Evolutionary conservation across 2,888 invertebrate genomes (phyloP).

Genomic region (Monopis laevigella): DNA sequence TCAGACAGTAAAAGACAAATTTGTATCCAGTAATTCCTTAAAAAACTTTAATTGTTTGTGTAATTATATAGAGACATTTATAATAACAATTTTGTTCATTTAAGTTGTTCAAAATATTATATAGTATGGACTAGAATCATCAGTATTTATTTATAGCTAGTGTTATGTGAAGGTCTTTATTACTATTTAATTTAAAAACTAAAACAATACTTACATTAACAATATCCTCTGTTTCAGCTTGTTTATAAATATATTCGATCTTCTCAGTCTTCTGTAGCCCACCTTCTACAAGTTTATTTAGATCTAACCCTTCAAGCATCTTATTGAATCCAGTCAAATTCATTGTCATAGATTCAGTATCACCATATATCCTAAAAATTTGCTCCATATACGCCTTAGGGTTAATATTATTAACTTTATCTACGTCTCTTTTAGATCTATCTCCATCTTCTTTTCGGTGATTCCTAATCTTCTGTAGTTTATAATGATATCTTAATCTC

Average conservation of each 20-base stretch:
- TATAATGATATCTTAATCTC: slow-evolving; percentile 34
- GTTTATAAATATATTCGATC: slow-evolving; percentile 33
- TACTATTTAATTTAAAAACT: no score
- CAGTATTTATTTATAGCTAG: no score
- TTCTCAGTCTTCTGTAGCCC: slow-evolving; percentile 34
- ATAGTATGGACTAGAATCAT: no score
- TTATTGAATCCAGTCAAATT: slow-evolving; percentile 73
- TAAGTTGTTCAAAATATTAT: no score
- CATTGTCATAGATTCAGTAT: slow-evolving; percentile 71
- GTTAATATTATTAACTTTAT: slow-evolving; percentile 43
- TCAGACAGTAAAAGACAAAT: no score
- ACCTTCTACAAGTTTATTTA: slow-evolving; percentile 59
- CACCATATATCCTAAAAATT: slow-evolving; percentile 74
- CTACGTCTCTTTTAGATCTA: slow-evolving; percentile 32
- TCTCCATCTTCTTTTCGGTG: slow-evolving; percentile 19
- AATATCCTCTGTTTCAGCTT: slow-evolving; percentile 33
- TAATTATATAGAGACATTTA: no score
- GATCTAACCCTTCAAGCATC: slow-evolving; percentile 69
- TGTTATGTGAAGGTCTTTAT: no score
- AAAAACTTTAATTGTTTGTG: no score
- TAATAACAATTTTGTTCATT: no score
- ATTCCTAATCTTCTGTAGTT: slow-evolving; percentile 28
- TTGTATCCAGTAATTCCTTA: no score
- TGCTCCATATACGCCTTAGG: slow-evolving; percentile 71
- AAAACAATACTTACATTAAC: slow-evolving; percentile 57